Percentiles rank a stretch among this genome's conserved stretches.
These are phyloP conservation scores for Sycophaga agraensis DNA, from an alignment of 1,140 invertebrate species.

Conservation along the genomic window DNA sequence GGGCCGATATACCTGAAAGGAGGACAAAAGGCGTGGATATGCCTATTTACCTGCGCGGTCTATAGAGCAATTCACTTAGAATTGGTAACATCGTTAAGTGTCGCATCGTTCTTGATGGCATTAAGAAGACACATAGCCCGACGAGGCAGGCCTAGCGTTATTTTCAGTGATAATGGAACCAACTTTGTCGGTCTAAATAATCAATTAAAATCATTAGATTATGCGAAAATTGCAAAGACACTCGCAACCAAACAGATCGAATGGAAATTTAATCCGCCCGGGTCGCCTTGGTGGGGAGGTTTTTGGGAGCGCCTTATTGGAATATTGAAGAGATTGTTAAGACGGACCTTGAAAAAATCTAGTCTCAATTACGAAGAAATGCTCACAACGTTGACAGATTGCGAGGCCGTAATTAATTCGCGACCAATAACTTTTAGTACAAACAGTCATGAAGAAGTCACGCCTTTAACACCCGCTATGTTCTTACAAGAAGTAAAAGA, in stretches of 20 bases:
- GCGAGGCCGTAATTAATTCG: too few relatives aligned
- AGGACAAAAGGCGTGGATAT: too few relatives aligned
- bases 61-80: constrained; percentile 40
- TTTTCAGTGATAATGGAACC: constrained; percentile 25
- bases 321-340: constrained; percentile 34
- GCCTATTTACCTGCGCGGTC: constrained; percentile 38
- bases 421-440: too few relatives aligned
- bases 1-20: constrained; percentile 32
- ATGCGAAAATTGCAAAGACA: constrained; percentile 27
- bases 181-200: too few relatives aligned
- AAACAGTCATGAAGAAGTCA: too few relatives aligned
- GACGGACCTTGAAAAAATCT: constrained; percentile 35
- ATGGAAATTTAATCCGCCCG: constrained; percentile 48
- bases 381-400: constrained; percentile 38
- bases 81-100: constrained; percentile 34
- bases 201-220: constrained; percentile 36
- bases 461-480: too few relatives aligned
- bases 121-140: constrained; percentile 33
- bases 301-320: constrained; percentile 43
- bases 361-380: constrained; percentile 1
- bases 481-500: too few relatives aligned
- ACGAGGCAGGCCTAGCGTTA: constrained; percentile 35
- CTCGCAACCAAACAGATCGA: constrained; percentile 34
- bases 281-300: constrained; percentile 30
- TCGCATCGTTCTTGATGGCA: constrained; percentile 26